These are phyloP conservation scores for Alethe castanea DNA, from an alignment of 2,113 vertebrate species.

Conservation along the genomic window DNA sequence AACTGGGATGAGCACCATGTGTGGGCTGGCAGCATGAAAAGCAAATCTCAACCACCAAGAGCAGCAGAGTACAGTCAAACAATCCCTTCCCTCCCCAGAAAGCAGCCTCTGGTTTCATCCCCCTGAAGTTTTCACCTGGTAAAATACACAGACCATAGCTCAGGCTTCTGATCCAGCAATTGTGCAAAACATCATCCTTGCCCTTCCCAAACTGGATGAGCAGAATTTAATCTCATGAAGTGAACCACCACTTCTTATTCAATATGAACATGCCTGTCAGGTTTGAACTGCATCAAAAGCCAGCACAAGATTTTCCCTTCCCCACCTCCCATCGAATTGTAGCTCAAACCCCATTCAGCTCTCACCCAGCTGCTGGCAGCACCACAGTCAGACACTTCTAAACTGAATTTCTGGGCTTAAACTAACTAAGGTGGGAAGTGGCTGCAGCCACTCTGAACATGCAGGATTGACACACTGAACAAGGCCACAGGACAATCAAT, in stretches of 20 bases:
- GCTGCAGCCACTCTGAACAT: not conserved
- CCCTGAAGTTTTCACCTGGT: not conserved
- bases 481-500: slow-evolving; percentile 34
- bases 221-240: not conserved
- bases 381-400: not conserved
- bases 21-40: not conserved
- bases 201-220: not conserved
- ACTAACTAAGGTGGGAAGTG: not conserved
- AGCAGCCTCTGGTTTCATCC: not conserved
- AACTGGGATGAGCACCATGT: accelerated
- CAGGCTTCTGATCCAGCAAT: not conserved
- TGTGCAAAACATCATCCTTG: not conserved
- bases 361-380: not conserved
- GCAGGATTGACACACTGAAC: not conserved
- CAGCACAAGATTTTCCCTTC: not conserved
- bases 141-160: not conserved
- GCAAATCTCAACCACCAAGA: not conserved
- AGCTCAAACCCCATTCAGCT: not conserved
- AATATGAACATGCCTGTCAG: not conserved
- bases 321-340: not conserved
- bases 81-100: not conserved
- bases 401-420: not conserved
- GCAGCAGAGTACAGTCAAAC: not conserved
- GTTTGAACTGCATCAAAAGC: slow-evolving; percentile 5
- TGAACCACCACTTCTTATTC: not conserved